Conservation (phyloP, 2,888 invertebrate species). For the Spilarctia lutea region DNA sequence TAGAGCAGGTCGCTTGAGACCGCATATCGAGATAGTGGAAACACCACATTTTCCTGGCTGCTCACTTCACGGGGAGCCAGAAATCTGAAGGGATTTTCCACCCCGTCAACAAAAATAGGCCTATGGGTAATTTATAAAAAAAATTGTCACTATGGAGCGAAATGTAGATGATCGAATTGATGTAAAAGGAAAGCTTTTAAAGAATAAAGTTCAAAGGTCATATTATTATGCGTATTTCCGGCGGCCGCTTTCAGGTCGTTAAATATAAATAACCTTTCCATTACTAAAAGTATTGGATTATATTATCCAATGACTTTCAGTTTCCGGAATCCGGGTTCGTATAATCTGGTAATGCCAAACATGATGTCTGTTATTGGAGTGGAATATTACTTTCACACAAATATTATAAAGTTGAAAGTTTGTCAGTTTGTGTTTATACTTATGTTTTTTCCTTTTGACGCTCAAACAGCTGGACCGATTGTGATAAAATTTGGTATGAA, state of each 20-base stretch:
- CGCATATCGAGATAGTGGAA: too few relatives aligned
- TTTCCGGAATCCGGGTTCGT: conserved; percentile 5
- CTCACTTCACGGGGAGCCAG: too few relatives aligned
- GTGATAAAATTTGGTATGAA: too few relatives aligned
- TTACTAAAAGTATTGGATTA: conserved; percentile 12
- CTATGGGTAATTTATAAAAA: not conserved
- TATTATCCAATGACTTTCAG: conserved; percentile 13
- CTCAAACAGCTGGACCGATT: too few relatives aligned
- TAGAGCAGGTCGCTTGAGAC: too few relatives aligned
- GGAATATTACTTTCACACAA: too few relatives aligned
- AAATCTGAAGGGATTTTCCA: too few relatives aligned
- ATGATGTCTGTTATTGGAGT: not conserved
- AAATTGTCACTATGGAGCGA: not conserved
- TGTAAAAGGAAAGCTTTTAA: not conserved
- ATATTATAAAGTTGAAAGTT: too few relatives aligned
- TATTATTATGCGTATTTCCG: conserved; percentile 19
- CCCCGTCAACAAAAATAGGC: too few relatives aligned
- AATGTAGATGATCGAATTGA: not conserved
- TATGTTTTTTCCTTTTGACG: too few relatives aligned
- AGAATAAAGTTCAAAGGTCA: conserved; percentile 34
- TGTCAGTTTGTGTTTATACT: too few relatives aligned
- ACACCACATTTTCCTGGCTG: too few relatives aligned
- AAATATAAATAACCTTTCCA: conserved; percentile 24
- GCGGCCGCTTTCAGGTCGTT: conserved; percentile 23
- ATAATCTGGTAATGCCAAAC: conserved; percentile 4